Base-by-base conservation (phyloP, 1,140 invertebrate species). In the Pseudomyrmex pallidus region DNA sequence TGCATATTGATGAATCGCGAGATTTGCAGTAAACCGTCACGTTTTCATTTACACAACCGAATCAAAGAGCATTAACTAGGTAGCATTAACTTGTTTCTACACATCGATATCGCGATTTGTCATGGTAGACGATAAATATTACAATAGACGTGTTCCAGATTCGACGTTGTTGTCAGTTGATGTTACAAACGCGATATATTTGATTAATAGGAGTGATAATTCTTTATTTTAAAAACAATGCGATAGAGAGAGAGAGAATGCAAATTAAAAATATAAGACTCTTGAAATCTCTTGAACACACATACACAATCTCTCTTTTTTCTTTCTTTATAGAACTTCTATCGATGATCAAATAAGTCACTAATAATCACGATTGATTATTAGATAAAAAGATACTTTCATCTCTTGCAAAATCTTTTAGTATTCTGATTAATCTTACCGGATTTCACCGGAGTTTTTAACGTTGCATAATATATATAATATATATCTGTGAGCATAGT, bases 51-150 rank as follows among this genome's bases (percentile, higher is more conserved):
- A 35, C 35, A 35, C 5, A 0, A 35, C 35, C 35, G 35, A 35
- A 35, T 35, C 35, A 35, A 35, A 35, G 35, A 35, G 35, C 35
- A 35, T 35, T 35, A 35, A 35, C 35, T 35, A 35, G 35, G 35
- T 5, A 35, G 4, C 35, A 35, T 35, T 35, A 7, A 35, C 35
- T 35, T 35, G 35, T 35, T 35, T 5, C 35, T 35, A 35, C 35
- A 35, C 5, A 35, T 93, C 92, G 90, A 92, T 92, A 88, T 93
- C 92, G 88, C 91, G 85, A 64, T 67, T 77, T 44, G 25, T 17
- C 17, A 44, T 25, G n/a, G 50, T 44, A 52, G 15, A 13, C 48
- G 48, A 76, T 76, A 77, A 77, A 77, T 35, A 50, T 54, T 74
- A 52, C n/a, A 46, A 66, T 52, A 52, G 13, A 52, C 50, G 13